Evolutionary conservation across 2,888 invertebrate species (phyloP).

Genomic region (Gisinianus flammeolus): DNA sequence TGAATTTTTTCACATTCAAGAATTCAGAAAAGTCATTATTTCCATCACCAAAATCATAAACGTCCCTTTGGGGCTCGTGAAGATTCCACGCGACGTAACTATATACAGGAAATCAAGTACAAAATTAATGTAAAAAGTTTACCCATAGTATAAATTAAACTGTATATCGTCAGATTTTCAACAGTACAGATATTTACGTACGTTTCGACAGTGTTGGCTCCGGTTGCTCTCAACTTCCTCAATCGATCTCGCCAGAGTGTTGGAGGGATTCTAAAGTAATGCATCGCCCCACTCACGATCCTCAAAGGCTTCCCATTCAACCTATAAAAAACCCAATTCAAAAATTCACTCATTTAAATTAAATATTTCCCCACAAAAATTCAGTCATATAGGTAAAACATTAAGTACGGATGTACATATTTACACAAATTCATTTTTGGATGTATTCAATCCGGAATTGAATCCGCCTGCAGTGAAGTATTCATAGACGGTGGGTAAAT

Average conservation of each 20-base stretch:
- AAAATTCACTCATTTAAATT: background rate
- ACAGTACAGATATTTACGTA: conserved; percentile 50
- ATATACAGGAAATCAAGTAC: background rate
- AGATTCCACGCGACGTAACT: conserved; percentile 62
- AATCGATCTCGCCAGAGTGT: conserved; percentile 66
- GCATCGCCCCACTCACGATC: conserved; percentile 66
- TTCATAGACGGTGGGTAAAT: conserved; percentile 62
- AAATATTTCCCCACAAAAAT: background rate
- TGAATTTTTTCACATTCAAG: conserved; percentile 61
- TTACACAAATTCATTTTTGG: conserved; percentile 58
- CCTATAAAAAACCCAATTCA: conserved; percentile 44
- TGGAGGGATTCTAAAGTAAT: conserved; percentile 66
- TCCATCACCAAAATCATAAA: conserved; percentile 62
- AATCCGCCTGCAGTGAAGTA: conserved; percentile 62
- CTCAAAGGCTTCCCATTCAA: conserved; percentile 63
- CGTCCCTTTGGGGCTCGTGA: conserved; percentile 61
- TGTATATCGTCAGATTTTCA: background rate
- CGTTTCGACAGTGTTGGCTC: conserved; percentile 63
- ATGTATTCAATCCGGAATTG: conserved; percentile 59
- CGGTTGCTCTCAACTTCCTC: conserved; percentile 64
- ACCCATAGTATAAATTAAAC: no score
- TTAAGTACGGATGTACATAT: background rate
- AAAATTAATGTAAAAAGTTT: no score
- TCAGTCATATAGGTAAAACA: background rate
- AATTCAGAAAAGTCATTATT: conserved; percentile 60